Base-by-base conservation (phyloP, 2,888 invertebrate genomes). In the Tipula helvola region DNA sequence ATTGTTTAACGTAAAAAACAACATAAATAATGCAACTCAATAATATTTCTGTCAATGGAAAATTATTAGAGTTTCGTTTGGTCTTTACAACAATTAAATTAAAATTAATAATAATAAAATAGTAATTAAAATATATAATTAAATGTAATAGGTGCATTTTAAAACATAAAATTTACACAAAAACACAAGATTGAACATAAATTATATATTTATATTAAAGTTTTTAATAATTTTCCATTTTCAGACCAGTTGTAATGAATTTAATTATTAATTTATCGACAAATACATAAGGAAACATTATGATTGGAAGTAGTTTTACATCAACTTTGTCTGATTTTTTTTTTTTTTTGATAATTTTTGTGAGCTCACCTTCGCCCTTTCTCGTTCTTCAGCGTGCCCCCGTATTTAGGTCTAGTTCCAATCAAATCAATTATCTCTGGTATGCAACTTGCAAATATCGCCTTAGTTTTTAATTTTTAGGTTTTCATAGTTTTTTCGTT, bases 391-490 rank as follows among this genome's bases (percentile, higher is more conserved):
- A 98, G 97, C 93, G 98, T 97, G 94, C 99, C 99, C 94, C 98
- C 98, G 95, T 99, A 99, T 95, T 99, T 99, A 94, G 99, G 98
- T 94, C 99, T 97, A 95, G 98, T 98, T 94, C 99, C 99, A 95
- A 99, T 97, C 95, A 99, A 97, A 96, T 99, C 99, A 94, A 98
- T 98, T 94, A 99, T 99, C 96, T 99, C 99, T 93, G 99, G 99
- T 94, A 99, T 98, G 96, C 98, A 99, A 96, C 98, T 98, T 95
- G 99, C 99, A 97, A 99, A 99, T 96, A 99, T 98, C 95, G 99
- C 99, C 98, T 99, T 42, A 93, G 44, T 84, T 84, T 84, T 39
- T 16, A 39, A 84, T 84, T 84, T 36, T 39, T 84, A 41, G 39
- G 84, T 84, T 39, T 83, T 71, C 84, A 84, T 36, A 42, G 28